Base-by-base conservation (phyloP, 2,888 invertebrate genomes). In the Cryptus armator region DNA sequence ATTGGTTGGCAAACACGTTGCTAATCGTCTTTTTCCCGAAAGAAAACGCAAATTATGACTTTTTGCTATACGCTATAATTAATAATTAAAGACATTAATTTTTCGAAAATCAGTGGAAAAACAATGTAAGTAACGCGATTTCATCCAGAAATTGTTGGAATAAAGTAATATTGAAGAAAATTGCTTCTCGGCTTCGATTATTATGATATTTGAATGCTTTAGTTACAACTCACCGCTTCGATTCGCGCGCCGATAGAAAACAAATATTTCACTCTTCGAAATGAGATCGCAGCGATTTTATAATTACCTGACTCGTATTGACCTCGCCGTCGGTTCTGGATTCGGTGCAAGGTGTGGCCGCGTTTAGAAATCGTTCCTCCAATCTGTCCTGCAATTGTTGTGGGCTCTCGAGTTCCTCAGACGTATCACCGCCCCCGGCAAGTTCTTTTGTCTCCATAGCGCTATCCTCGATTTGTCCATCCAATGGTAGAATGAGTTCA, bases 311-410 rank as follows among this genome's bases (percentile, higher is more conserved):
- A 87, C 90, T 92, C 62, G 91, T 91, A 90, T 96, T 96, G 85
- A 96, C 94, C 93, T 96, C 96, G 91, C 95, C 95, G 90, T 96
- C 96, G 37, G 95, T 96, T 87, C 95, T 95, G 43, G 96, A 96
- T 84, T 91, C 91, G 77, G 88, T 87, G 70, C 86, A 78, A 9
- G 90, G 90, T 5, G 90, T 89, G 14, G 95, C 95, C 71, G 95
- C 95, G 86, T 94, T 94, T 88, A 96, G 95, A 90, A 95, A 96
- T 51, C 95, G 94, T 70, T 96, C 95, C 92, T 96, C 96, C 76
- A 96, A 95, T 86, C 96, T 95, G 88, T 95, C 95, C 93, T 96
- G 96, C 68, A 96, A 92, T 86, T 95, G 94, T 91, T 96, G 95
- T 5, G 95, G 95, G 67, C 93, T 91, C 75, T 89, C 90, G 86